Percentiles rank a stretch among this genome's conserved stretches.
phyloP scores from a whole-genome alignment of 1,140 invertebrate species.

The Contarinia nasturtii region DNA sequence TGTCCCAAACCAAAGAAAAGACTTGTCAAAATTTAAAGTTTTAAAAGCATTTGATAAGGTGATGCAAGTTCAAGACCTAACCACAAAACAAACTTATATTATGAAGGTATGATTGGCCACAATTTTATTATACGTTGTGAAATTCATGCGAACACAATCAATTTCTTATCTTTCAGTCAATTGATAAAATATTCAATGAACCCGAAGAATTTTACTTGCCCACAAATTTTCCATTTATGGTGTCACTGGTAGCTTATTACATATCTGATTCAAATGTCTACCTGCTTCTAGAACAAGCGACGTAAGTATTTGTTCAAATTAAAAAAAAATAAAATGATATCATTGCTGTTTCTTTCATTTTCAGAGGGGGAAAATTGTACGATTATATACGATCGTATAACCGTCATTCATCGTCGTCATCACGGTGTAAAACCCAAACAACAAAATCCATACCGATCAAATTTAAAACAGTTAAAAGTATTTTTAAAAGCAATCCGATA shows the following conservation, averaged over 20 bases:
- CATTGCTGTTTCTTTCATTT: background rate
- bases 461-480: no score
- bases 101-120: constrained; percentile 18
- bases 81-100: constrained; percentile 22
- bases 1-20: constrained; percentile 10
- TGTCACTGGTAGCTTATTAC: constrained; percentile 24
- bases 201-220: constrained; percentile 25
- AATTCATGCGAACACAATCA: background rate
- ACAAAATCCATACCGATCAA: no score
- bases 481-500: no score
- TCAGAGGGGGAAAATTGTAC: constrained; percentile 20
- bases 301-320: constrained; percentile 8
- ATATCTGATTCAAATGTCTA: constrained; percentile 29
- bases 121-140: background rate
- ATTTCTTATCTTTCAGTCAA: constrained; percentile 12
- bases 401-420: background rate
- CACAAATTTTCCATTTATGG: constrained; percentile 29
- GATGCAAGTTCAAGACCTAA: constrained; percentile 27
- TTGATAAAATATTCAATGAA: constrained; percentile 24
- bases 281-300: constrained; percentile 24
- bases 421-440: no score
- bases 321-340: background rate
- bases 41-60: constrained; percentile 22
- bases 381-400: constrained; percentile 21
- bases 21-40: constrained; percentile 30